A percentile compares a stretch with the other conserved stretches of the same genome.
These are phyloP conservation scores for Drepana falcataria DNA, from an alignment of 2,888 invertebrate species.

Conservation along the genomic window DNA sequence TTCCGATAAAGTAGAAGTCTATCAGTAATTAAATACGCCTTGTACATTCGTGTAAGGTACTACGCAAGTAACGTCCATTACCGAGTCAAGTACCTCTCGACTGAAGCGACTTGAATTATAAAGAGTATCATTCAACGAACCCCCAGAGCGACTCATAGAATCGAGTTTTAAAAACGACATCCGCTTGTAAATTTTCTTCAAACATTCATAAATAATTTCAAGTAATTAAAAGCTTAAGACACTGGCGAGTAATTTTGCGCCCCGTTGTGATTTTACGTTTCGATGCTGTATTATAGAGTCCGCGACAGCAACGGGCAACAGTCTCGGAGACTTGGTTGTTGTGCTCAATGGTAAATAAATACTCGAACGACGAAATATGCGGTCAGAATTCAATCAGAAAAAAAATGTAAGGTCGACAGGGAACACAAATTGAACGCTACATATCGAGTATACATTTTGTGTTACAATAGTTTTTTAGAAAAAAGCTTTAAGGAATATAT, in stretches of 20 bases:
- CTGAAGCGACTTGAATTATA: not conserved
- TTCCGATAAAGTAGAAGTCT: no score
- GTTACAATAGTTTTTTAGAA: no score
- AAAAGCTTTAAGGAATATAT: no score
- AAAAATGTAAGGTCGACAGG: no score
- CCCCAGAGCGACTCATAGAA: slow-evolving; percentile 2
- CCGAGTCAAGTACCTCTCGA: not conserved
- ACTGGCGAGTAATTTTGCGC: slow-evolving; percentile 43
- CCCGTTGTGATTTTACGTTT: slow-evolving; percentile 54
- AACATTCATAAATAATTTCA: slow-evolving; percentile 24
- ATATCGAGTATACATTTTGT: no score
- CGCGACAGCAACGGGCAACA: not conserved
- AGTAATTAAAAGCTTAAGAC: slow-evolving; percentile 58
- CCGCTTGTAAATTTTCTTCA: slow-evolving; percentile 21
- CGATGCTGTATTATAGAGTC: slow-evolving; percentile 8
- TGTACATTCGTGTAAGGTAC: not conserved
- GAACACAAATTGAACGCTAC: no score
- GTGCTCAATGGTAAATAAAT: no score
- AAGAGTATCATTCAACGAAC: slow-evolving; percentile 8
- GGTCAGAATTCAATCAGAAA: no score
- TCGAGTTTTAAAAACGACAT: slow-evolving; percentile 8
- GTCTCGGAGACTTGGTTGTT: not conserved
- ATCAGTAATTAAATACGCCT: not conserved
- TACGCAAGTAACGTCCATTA: not conserved
- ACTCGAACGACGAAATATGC: no score